Conservation (phyloP, 2,113 vertebrate species). For the Odocoileus hemionus region DNA sequence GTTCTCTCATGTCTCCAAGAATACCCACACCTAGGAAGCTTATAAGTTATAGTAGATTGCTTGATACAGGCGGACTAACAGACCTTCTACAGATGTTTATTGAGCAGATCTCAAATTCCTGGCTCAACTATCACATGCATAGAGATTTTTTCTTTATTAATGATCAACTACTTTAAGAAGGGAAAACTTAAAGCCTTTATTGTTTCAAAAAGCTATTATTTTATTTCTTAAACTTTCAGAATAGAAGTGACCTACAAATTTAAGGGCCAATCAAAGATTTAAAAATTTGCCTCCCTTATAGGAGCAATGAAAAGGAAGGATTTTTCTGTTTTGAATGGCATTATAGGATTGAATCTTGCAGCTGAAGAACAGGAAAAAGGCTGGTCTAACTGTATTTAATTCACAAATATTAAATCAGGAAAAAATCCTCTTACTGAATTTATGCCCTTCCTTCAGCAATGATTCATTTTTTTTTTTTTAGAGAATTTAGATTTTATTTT, state of each 20-base stretch:
- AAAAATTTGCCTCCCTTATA: neutral
- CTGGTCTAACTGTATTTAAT: neutral
- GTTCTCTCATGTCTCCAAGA: neutral
- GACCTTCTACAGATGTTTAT: neutral
- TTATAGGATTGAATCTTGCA: neutral
- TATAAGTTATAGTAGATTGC: neutral
- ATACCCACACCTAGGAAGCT: neutral
- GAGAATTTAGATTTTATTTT: too few relatives aligned
- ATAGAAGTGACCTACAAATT: neutral
- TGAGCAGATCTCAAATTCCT: neutral
- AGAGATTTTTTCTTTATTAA: conserved; percentile 17
- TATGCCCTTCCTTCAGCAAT: neutral
- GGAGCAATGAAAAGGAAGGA: neutral
- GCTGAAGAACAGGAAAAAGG: neutral
- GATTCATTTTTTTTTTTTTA: neutral
- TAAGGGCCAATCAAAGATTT: neutral
- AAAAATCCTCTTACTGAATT: neutral
- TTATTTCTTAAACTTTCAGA: neutral
- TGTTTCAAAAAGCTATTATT: neutral
- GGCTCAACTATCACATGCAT: neutral
- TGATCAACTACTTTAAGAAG: neutral
- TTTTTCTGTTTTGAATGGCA: neutral
- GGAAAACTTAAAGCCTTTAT: neutral
- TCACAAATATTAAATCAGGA: neutral
- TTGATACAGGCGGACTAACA: neutral